Evolutionary conservation across 2,888 invertebrate species (phyloP).

Genomic region (Neoscelio sp.): DNA sequence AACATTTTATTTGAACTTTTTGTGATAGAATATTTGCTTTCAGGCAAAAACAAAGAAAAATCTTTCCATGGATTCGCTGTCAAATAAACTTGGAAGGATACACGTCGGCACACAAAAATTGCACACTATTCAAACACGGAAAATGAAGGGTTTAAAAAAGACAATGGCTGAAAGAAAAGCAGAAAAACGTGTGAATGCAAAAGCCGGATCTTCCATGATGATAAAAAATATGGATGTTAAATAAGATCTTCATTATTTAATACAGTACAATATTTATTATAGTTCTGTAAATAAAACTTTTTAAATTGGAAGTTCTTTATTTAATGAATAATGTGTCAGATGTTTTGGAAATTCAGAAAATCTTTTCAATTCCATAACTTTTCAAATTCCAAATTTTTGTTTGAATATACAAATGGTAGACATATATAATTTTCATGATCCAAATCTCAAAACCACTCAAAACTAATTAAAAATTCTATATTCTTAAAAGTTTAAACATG

Average conservation of each 20-base stretch:
- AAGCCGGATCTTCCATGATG: background rate
- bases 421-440: too few species aligned
- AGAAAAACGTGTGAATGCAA: constrained; percentile 75
- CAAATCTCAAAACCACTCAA: too few species aligned
- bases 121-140: constrained; percentile 92
- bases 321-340: too few species aligned
- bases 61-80: constrained; percentile 93
- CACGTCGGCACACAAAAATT: constrained; percentile 97
- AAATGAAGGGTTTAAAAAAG: constrained; percentile 94
- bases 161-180: constrained; percentile 88
- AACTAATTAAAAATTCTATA: too few species aligned
- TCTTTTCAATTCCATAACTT: too few species aligned
- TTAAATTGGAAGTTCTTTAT: too few species aligned
- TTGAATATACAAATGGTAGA: too few species aligned
- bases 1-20: constrained; percentile 14
- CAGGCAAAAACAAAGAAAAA: constrained; percentile 95
- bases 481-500: too few species aligned
- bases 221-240: background rate
- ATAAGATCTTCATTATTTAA: background rate
- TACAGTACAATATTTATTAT: background rate
- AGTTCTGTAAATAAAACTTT: too few species aligned
- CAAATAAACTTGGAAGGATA: constrained; percentile 94
- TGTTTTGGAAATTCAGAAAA: too few species aligned
- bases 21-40: too few species aligned
- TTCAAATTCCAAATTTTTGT: too few species aligned